Conservation (phyloP, 1,140 invertebrate genomes). For the Drosophila auraria region DNA sequence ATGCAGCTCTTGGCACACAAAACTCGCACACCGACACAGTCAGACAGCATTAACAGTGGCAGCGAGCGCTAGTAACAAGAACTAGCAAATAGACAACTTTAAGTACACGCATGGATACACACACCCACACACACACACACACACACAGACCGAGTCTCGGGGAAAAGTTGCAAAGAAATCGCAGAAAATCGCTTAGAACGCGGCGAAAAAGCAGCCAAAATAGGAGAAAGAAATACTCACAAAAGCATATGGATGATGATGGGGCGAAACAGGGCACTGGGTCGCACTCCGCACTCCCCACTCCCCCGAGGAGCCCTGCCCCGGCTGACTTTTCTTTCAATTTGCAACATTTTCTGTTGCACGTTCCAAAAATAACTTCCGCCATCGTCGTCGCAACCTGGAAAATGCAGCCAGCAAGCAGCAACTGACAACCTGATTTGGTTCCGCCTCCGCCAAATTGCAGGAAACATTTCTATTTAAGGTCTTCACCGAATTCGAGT, state of each 20-base stretch:
- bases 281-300: conserved; percentile 18
- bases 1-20: conserved; percentile 74
- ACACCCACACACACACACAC: conserved; percentile 25
- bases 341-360: conserved; percentile 79
- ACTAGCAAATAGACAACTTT: conserved; percentile 81
- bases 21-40: conserved; percentile 35
- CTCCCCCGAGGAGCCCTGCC: neutral
- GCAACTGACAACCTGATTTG: conserved; percentile 63
- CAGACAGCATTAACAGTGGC: conserved; percentile 37
- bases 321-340: conserved; percentile 73
- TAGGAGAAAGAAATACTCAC: conserved; percentile 34
- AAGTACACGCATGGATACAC: conserved; percentile 65
- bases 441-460: conserved; percentile 67
- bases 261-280: conserved; percentile 27
- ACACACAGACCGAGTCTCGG: conserved; percentile 1
- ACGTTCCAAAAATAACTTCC: conserved; percentile 81
- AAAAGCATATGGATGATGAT: conserved; percentile 70
- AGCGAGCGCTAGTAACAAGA: conserved; percentile 36
- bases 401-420: conserved; percentile 11
- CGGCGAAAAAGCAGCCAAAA: conserved; percentile 40
- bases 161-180: conserved; percentile 64
- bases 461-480: conserved; percentile 77
- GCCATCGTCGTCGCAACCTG: conserved; percentile 35
- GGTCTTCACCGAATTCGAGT: conserved; percentile 43
- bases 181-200: conserved; percentile 79